These are phyloP conservation scores for Geodia barretti DNA, from an alignment of 37 sponge, comb jelly and placozoan species.

Conservation along the genomic window DNA sequence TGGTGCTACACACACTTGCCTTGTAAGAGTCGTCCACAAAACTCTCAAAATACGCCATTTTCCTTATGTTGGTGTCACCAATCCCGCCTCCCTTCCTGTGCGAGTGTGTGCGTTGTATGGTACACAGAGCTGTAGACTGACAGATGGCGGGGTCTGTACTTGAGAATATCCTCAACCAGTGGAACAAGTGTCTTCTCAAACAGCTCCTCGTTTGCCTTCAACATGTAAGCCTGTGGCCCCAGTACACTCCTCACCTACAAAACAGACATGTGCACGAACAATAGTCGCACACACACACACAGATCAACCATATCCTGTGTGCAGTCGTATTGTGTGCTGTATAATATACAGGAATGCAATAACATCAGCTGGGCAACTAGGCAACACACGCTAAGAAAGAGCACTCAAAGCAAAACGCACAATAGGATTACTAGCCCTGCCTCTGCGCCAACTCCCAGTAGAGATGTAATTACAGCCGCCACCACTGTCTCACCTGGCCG, in stretches of 20 bases:
- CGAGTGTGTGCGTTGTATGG: too few relatives aligned
- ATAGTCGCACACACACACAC: background rate
- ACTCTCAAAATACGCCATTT: slow-evolving; percentile 86
- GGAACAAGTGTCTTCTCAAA: slow-evolving; percentile 69
- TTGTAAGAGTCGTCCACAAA: slow-evolving; percentile 64
- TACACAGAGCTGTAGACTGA: background rate
- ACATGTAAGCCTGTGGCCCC: slow-evolving; percentile 88
- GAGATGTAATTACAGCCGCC: background rate
- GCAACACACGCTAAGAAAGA: too few relatives aligned
- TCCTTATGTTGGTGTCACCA: slow-evolving; percentile 74
- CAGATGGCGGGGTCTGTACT: slow-evolving; percentile 19
- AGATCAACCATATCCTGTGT: too few relatives aligned
- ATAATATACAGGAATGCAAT: too few relatives aligned
- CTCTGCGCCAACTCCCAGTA: too few relatives aligned
- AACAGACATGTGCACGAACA: slow-evolving; percentile 1
- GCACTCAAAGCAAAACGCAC: too few relatives aligned
- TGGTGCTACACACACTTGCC: slow-evolving; percentile 2
- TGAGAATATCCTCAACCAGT: slow-evolving; percentile 84
- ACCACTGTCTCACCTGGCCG: slow-evolving; percentile 54
- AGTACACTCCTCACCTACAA: slow-evolving; percentile 60
- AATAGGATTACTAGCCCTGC: too few relatives aligned
- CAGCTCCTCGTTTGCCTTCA: slow-evolving; percentile 82
- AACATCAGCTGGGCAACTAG: too few relatives aligned
- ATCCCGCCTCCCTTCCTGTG: slow-evolving; percentile 78
- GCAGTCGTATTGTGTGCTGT: too few relatives aligned